phyloP scores from a whole-genome alignment of 2,888 invertebrate genomes.

The Agrochola lota region DNA sequence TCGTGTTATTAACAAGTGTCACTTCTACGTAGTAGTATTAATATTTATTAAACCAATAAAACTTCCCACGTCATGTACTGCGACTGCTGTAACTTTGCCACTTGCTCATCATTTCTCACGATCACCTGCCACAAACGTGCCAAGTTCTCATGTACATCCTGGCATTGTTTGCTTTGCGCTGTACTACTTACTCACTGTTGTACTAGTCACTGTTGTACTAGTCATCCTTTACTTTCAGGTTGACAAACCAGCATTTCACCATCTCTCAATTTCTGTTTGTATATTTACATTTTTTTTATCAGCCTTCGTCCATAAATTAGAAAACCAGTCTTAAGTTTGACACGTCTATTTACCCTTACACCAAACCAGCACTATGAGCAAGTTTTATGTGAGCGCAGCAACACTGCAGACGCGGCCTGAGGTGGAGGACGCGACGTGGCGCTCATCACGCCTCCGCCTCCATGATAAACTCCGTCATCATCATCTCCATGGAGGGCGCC shows the following conservation, averaged over 20 bases:
- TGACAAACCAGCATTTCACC: too few species aligned
- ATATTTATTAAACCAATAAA: constrained; percentile 1
- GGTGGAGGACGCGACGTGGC: not conserved
- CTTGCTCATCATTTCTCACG: constrained; percentile 3
- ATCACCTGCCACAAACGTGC: not conserved
- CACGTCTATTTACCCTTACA: not conserved
- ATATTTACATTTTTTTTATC: not conserved
- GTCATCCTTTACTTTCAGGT: too few species aligned
- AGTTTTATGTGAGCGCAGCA: constrained; percentile 4
- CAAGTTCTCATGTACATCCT: not conserved
- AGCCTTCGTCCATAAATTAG: not conserved
- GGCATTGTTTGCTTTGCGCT: not conserved
- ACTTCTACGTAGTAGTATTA: not conserved
- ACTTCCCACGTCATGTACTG: not conserved
- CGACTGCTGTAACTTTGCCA: not conserved
- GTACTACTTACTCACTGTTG: not conserved
- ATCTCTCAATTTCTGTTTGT: not conserved
- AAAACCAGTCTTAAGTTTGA: not conserved
- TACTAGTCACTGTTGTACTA: not conserved
- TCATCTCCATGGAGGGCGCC: constrained; percentile 82
- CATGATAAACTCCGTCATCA: constrained; percentile 85
- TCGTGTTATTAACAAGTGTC: not conserved
- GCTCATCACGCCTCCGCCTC: constrained; percentile 73
- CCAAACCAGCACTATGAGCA: not conserved
- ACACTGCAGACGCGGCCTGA: not conserved